These are phyloP conservation scores for Watsonalla binaria DNA, from an alignment of 2,888 invertebrate genomes.

Conservation along the genomic window DNA sequence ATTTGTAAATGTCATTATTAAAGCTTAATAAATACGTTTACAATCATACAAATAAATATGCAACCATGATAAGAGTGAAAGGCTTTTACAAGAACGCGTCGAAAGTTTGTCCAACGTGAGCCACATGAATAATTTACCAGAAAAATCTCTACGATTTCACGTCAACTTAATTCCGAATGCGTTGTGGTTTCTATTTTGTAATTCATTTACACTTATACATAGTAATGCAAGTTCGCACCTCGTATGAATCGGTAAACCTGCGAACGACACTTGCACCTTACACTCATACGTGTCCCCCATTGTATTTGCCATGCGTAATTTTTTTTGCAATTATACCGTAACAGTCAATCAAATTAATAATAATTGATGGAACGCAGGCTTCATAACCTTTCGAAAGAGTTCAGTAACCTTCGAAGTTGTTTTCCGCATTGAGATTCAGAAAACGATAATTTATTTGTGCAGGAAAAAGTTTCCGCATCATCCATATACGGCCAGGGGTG, in stretches of 20 bases:
- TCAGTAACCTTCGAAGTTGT: conserved; percentile 34
- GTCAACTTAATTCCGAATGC: conserved; percentile 71
- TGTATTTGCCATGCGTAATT: conserved; percentile 3
- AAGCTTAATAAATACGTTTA: conserved; percentile 14
- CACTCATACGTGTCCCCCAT: conserved; percentile 10
- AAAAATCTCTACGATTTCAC: conserved; percentile 79
- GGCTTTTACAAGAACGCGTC: conserved; percentile 70
- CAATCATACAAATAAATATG: conserved; percentile 20
- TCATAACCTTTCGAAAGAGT: conserved; percentile 31
- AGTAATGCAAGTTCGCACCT: conserved; percentile 48
- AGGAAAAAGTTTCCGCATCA: conserved; percentile 19
- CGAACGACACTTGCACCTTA: conserved; percentile 16
- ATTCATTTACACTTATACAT: conserved; percentile 61
- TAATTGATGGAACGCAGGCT: not conserved
- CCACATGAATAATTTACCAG: conserved; percentile 78
- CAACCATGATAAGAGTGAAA: conserved; percentile 73
- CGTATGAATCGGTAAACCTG: conserved; percentile 32
- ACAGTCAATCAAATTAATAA: no score
- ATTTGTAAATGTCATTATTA: conserved; percentile 1
- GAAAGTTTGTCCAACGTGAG: conserved; percentile 71
- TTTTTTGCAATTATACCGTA: not conserved
- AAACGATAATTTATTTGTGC: conserved; percentile 11
- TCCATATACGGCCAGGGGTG: conserved; percentile 2
- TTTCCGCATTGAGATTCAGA: conserved; percentile 21
- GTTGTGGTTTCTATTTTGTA: conserved; percentile 72